Percentiles rank a stretch among this genome's conserved stretches.
phyloP scores from a whole-genome alignment of 2,888 invertebrate species.

The Trisateles emortualis region DNA sequence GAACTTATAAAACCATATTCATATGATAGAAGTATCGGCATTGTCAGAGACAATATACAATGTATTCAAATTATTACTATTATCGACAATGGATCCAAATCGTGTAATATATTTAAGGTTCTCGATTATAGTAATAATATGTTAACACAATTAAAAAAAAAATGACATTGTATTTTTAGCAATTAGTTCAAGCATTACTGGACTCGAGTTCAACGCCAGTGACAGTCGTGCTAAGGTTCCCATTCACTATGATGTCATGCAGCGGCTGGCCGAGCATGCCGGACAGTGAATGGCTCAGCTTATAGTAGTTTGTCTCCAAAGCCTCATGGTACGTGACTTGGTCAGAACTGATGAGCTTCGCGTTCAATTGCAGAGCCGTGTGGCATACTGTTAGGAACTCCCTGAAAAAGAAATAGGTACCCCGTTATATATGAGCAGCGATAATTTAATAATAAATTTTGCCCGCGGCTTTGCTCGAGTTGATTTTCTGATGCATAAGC shows the following conservation, averaged over 20 bases:
- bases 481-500: too few species aligned
- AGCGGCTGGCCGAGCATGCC: slow-evolving; percentile 91
- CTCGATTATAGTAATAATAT: too few species aligned
- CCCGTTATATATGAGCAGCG: background rate
- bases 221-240: slow-evolving; percentile 93
- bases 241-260: slow-evolving; percentile 89
- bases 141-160: too few species aligned
- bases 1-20: too few species aligned
- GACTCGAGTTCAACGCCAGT: slow-evolving; percentile 93
- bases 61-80: too few species aligned
- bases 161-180: too few species aligned
- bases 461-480: too few species aligned
- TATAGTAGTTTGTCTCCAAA: slow-evolving; percentile 94
- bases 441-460: too few species aligned
- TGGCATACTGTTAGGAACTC: slow-evolving; percentile 97
- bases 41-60: background rate
- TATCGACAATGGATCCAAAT: too few species aligned
- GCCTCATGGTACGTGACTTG: slow-evolving; percentile 97
- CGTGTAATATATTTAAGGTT: too few species aligned
- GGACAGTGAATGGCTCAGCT: slow-evolving; percentile 92
- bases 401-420: slow-evolving; percentile 81
- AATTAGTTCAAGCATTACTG: slow-evolving; percentile 90
- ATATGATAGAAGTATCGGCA: too few species aligned
- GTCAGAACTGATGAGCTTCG: slow-evolving; percentile 94
- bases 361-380: slow-evolving; percentile 95